Base-by-base conservation (phyloP, 23 tunicate genomes). In the Phallusia fumigata region DNA sequence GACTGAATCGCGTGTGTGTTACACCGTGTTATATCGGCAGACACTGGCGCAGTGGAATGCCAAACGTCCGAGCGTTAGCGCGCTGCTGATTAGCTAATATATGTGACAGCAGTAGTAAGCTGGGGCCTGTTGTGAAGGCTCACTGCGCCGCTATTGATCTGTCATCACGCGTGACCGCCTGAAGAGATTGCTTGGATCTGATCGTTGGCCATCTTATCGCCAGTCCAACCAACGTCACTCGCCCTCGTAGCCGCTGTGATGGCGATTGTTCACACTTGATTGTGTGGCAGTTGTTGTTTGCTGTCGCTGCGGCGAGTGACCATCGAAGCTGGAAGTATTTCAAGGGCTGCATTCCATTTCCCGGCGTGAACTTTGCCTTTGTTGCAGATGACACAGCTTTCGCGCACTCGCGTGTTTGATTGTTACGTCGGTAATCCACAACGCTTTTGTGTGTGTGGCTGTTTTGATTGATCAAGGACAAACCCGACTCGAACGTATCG, bases 131-230 rank as follows among this genome's bases (percentile, higher is more conserved):
- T 58, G 69, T 58, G 28, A 58, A 58, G 69, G 69, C 26, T 58
- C 69, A 58, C 69, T 58, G 69, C 83, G 83, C 36, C 34, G 76
- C 76, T 76, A 81, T 65, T 81, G 84, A 81, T 81, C 36, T 65
- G 32, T 32, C 76, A 74, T 81, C 76, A 65, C 84, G 84, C 84
- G 32, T 65, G 52, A 81, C 52, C 84, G 84, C 69, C 28, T 24
- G 69, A 24, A 22, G 26, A 58, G 69, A 58, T 58, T 58, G 69
- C 69, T 58, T 58, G 69, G 28, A 58, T 58, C 69, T 58, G 28
- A 58, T 58, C 69, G 16, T 5, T 24, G 69, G 69, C 69, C 69
- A 58, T 58, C 69, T 58, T 58, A 58, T 58, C 69, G 69, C 28
- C 69, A 8, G 28, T 58, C 28, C 69, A 58, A 58, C 28, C 69